Conservation (phyloP, 2,113 vertebrate species). For the Tragelaphus strepsiceros region DNA sequence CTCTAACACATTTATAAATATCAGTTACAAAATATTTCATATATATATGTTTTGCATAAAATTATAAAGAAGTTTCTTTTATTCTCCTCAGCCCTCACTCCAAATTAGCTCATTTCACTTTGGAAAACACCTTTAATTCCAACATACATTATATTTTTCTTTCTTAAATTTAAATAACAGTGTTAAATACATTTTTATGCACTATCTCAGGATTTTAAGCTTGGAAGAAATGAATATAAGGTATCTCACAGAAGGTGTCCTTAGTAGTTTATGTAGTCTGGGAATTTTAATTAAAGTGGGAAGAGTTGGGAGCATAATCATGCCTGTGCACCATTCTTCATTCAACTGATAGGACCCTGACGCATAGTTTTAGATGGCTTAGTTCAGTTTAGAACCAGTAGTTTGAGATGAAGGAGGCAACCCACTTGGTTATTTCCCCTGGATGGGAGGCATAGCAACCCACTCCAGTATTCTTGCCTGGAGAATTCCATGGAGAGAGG, state of each 20-base stretch:
- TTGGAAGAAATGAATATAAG: neutral
- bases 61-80: neutral
- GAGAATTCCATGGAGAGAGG: neutral
- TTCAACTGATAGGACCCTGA: neutral
- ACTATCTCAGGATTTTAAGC: neutral
- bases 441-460: neutral
- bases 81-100: neutral
- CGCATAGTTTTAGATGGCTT: neutral
- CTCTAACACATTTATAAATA: neutral
- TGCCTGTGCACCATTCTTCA: neutral
- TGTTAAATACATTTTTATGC: neutral
- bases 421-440: neutral
- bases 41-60: neutral
- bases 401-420: neutral
- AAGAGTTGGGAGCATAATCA: neutral
- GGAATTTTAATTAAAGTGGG: neutral
- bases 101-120: neutral
- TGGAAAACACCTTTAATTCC: neutral
- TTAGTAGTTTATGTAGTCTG: neutral
- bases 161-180: neutral
- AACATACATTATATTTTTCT: neutral
- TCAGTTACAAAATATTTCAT: neutral
- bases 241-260: neutral
- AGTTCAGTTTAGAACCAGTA: neutral
- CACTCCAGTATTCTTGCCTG: neutral